Percentiles rank a stretch among this genome's conserved stretches.
Conservation (phyloP, 2,888 invertebrate species). For the Tenthredo livida region DNA sequence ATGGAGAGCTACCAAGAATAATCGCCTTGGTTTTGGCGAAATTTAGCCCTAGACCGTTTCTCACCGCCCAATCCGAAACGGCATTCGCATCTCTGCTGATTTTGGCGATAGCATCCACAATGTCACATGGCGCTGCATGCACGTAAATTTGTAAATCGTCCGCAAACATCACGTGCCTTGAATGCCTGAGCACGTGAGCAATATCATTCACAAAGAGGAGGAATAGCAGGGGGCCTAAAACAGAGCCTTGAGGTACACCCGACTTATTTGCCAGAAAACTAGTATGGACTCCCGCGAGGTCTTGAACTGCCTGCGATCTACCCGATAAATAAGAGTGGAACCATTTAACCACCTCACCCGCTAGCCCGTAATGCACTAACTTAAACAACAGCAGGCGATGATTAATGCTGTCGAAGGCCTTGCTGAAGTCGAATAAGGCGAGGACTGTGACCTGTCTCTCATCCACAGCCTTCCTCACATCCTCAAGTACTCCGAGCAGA, state of each 20-base stretch:
- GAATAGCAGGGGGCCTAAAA: no score
- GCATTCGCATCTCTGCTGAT: background rate
- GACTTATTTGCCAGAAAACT: background rate
- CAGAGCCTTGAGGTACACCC: background rate
- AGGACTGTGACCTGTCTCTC: background rate
- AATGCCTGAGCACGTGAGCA: background rate
- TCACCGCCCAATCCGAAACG: background rate
- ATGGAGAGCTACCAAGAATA: background rate
- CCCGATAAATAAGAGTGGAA: background rate
- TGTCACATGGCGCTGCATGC: background rate
- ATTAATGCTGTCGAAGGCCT: background rate
- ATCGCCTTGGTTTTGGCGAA: no score
- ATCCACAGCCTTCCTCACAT: background rate
- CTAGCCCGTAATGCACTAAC: background rate
- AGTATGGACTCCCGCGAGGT: background rate
- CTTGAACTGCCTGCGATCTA: background rate
- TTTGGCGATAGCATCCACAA: background rate
- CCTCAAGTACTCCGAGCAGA: background rate
- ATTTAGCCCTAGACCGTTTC: background rate
- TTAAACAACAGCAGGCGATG: background rate
- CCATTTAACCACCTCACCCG: background rate
- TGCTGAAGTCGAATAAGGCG: background rate
- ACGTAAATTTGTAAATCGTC: conserved; percentile 52
- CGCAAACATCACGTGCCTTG: conserved; percentile 45
- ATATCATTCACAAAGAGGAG: conserved; percentile 44